phyloP scores from a whole-genome alignment of 2,113 vertebrate species.

The Petaurus breviceps region DNA sequence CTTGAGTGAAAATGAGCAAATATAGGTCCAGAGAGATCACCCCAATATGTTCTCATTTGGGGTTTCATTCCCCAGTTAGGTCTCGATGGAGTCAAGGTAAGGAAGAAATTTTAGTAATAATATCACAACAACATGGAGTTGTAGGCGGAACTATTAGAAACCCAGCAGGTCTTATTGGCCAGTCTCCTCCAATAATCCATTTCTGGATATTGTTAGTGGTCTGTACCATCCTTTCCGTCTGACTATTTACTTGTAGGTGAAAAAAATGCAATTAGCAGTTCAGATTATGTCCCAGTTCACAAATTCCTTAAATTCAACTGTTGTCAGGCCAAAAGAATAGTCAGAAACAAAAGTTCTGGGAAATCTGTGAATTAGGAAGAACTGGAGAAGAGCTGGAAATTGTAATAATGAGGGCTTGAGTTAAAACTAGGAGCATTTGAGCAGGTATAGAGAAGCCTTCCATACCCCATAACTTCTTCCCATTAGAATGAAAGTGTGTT shows the following conservation, averaged over 20 bases:
- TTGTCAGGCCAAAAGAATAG: neutral
- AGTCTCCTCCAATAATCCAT: neutral
- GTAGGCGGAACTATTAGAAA: neutral
- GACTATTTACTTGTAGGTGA: neutral
- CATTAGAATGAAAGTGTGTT: neutral
- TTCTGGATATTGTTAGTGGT: neutral
- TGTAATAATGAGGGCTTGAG: neutral
- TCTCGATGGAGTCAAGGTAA: neutral
- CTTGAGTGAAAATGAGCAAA: neutral
- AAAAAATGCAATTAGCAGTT: neutral
- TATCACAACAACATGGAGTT: neutral
- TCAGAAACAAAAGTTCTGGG: neutral
- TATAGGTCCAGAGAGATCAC: neutral
- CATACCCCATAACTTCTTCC: neutral
- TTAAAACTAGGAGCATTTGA: neutral
- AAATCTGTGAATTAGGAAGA: neutral
- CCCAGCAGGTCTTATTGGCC: neutral
- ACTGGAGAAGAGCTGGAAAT: accelerated
- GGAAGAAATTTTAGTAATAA: neutral
- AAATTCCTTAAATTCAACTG: neutral
- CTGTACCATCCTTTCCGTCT: neutral
- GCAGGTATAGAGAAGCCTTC: neutral
- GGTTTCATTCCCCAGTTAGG: neutral
- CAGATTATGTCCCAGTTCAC: neutral
- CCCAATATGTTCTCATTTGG: neutral